Percentiles rank a stretch among this genome's conserved stretches.
These are phyloP conservation scores for Silurus aristotelis DNA, from an alignment of 2,797 vertebrate genomes.

Conservation along the genomic window DNA sequence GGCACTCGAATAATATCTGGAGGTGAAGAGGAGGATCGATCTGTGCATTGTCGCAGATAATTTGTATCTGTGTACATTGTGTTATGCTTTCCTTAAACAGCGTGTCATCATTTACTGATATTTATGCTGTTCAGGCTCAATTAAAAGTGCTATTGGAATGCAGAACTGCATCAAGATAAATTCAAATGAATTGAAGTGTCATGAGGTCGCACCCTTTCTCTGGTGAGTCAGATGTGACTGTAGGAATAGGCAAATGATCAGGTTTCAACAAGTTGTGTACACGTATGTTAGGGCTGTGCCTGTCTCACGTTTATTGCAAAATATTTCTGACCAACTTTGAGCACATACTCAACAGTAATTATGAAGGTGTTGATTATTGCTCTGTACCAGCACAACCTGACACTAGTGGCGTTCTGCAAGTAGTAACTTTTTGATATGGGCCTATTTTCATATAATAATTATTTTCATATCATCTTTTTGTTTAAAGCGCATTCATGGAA, in stretches of 20 bases:
- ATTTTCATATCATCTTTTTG: no score
- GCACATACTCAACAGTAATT: background rate
- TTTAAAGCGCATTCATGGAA: background rate
- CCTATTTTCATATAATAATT: no score
- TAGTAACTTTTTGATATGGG: no score
- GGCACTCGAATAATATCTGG: background rate
- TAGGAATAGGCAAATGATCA: slow-evolving; percentile 44
- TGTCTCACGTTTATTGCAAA: slow-evolving; percentile 7
- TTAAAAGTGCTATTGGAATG: background rate
- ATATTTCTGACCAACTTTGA: background rate
- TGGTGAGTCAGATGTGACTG: slow-evolving; percentile 65
- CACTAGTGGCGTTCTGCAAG: no score
- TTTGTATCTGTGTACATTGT: background rate
- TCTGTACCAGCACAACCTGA: background rate
- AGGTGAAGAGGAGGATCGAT: background rate
- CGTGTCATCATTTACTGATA: background rate
- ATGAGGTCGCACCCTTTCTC: slow-evolving; percentile 46
- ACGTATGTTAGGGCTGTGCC: slow-evolving; percentile 4
- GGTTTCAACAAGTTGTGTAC: slow-evolving; percentile 57
- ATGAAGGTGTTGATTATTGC: background rate
- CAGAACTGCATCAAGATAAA: background rate
- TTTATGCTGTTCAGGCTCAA: background rate
- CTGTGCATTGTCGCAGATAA: background rate
- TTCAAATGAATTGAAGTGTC: slow-evolving; percentile 7
- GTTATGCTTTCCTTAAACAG: background rate